These are phyloP conservation scores for Odontocolon sp. DNA, from an alignment of 2,888 invertebrate genomes.

Conservation along the genomic window DNA sequence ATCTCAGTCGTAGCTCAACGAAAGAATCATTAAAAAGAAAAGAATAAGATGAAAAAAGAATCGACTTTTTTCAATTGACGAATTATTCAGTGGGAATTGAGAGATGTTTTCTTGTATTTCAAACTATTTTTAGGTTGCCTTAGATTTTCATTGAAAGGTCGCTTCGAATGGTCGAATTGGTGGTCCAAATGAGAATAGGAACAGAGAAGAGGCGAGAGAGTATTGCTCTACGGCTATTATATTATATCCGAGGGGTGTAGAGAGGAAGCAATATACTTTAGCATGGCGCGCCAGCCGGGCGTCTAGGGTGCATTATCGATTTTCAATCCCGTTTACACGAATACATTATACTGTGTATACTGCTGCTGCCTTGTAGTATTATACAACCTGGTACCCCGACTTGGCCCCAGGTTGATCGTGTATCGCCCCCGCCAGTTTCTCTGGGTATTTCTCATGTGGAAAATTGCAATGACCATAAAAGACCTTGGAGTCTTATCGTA, in stretches of 20 bases:
- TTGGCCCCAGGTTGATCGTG: constrained; percentile 4
- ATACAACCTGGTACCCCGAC: neutral
- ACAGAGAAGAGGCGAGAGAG: neutral
- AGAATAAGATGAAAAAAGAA: too few species aligned
- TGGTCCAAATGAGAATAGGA: neutral
- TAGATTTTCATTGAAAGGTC: too few species aligned
- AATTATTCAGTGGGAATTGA: too few species aligned
- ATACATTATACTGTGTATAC: constrained; percentile 53
- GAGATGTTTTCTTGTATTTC: too few species aligned
- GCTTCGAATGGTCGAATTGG: neutral
- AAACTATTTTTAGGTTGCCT: too few species aligned
- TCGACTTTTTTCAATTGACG: too few species aligned
- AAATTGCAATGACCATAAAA: constrained; percentile 36
- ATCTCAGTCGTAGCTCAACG: neutral
- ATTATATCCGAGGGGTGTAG: neutral
- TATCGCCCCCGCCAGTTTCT: neutral
- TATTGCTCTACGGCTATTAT: constrained; percentile 43
- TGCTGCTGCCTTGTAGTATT: constrained; percentile 23
- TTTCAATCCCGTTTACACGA: constrained; percentile 59
- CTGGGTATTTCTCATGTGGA: constrained; percentile 18
- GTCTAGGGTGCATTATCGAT: constrained; percentile 59
- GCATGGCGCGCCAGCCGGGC: constrained; percentile 41
- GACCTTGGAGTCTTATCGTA: constrained; percentile 9
- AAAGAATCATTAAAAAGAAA: too few species aligned
- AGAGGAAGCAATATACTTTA: constrained; percentile 40